Conservation (phyloP, 2,797 vertebrate genomes). For the Selene dorsalis region DNA sequence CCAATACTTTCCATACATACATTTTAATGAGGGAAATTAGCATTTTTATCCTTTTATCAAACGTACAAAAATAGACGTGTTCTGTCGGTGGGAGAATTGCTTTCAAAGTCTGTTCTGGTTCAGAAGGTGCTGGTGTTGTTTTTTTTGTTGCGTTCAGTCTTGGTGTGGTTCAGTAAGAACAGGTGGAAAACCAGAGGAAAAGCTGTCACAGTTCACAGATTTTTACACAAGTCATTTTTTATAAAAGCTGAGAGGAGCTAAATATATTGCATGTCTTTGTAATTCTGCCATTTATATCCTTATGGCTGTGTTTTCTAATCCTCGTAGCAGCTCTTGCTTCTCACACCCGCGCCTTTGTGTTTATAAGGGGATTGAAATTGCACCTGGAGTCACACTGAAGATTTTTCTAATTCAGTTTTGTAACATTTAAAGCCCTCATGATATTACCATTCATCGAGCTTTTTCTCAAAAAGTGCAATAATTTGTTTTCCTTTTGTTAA, state of each 20-base stretch:
- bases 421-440: conserved; percentile 26
- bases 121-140: conserved; percentile 33
- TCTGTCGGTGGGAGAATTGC: conserved; percentile 34
- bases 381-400: conserved; percentile 60
- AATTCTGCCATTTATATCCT: conserved; percentile 26
- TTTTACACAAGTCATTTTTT: conserved; percentile 10
- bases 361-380: conserved; percentile 55
- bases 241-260: conserved; percentile 15
- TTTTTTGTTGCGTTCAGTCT: conserved; percentile 23
- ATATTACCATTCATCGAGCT: conserved; percentile 30
- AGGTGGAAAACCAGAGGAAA: conserved; percentile 34
- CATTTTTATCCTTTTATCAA: conserved; percentile 70
- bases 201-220: neutral
- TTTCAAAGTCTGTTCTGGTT: conserved; percentile 39
- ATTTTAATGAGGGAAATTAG: conserved; percentile 80
- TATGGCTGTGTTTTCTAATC: conserved; percentile 21
- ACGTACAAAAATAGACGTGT: conserved; percentile 70
- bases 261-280: conserved; percentile 32
- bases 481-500: conserved; percentile 52
- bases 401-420: conserved; percentile 38
- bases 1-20: conserved; percentile 54
- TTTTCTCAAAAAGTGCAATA: conserved; percentile 27
- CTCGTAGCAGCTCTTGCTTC: conserved; percentile 40
- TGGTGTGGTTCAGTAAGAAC: conserved; percentile 28
- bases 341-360: conserved; percentile 36